phyloP scores from a whole-genome alignment of 2,113 vertebrate genomes.

The Scatophagus argus region DNA sequence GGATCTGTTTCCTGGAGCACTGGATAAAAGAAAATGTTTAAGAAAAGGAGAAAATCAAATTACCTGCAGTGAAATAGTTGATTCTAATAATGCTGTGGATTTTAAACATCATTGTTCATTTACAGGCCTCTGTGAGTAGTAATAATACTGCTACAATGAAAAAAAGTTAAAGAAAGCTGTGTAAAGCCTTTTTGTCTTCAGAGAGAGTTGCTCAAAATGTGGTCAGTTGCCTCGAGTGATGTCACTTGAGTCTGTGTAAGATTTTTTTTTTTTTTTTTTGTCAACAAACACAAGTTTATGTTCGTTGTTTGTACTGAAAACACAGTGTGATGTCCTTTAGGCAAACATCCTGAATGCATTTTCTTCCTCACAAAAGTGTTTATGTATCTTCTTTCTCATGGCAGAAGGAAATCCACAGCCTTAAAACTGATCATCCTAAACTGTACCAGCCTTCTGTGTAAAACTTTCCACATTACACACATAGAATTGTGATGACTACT shows the following conservation, averaged over 20 bases:
- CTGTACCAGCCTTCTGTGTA: background rate
- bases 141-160: background rate
- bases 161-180: background rate
- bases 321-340: background rate
- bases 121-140: background rate
- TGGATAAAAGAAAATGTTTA: background rate
- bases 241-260: no score
- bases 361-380: background rate
- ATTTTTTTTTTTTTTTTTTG: background rate
- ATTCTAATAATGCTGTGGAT: background rate
- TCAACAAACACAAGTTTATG: background rate
- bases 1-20: background rate
- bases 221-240: background rate
- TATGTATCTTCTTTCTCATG: no score
- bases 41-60: background rate
- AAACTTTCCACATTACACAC: background rate
- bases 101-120: background rate
- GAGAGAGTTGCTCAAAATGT: background rate
- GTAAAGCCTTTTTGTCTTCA: background rate
- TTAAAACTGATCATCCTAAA: no score
- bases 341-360: background rate
- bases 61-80: background rate
- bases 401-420: no score
- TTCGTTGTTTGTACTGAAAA: background rate
- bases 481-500: background rate